phyloP scores from a whole-genome alignment of 2,888 invertebrate genomes.

The Hydriomena furcata region DNA sequence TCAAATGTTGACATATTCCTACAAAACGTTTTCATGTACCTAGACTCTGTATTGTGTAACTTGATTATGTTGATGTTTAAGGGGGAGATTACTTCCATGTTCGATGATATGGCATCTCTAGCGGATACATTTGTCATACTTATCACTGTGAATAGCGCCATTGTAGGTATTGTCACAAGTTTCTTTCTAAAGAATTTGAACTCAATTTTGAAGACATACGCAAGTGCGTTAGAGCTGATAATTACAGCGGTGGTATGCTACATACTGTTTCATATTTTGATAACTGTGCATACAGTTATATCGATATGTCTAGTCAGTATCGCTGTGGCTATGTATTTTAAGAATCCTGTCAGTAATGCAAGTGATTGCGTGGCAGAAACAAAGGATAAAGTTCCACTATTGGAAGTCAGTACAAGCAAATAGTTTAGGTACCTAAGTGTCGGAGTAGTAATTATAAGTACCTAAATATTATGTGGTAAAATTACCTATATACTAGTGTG shows the following conservation, averaged over 20 bases:
- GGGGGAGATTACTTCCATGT: conserved; percentile 85
- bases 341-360: conserved; percentile 91
- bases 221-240: conserved; percentile 95
- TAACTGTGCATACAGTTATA: conserved; percentile 91
- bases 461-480: no score
- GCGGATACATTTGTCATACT: conserved; percentile 88
- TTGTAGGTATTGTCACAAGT: conserved; percentile 96
- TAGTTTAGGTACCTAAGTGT: not conserved
- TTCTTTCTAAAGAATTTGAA: conserved; percentile 96
- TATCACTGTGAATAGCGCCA: conserved; percentile 94
- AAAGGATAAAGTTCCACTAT: conserved; percentile 57
- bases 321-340: conserved; percentile 94
- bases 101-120: conserved; percentile 83
- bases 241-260: conserved; percentile 95
- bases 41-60: conserved; percentile 97
- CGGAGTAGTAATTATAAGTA: no score
- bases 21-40: conserved; percentile 97
- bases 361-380: conserved; percentile 31
- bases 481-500: no score
- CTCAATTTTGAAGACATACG: conserved; percentile 97
- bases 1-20: conserved; percentile 94
- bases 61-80: conserved; percentile 86
- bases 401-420: conserved; percentile 49
- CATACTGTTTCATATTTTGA: conserved; percentile 92
- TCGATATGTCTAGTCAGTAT: conserved; percentile 92